Evolutionary conservation across 2,888 invertebrate species (phyloP), one percentile per base, ranked within the genome.

Genomic region (Cheilosia vernalis): DNA sequence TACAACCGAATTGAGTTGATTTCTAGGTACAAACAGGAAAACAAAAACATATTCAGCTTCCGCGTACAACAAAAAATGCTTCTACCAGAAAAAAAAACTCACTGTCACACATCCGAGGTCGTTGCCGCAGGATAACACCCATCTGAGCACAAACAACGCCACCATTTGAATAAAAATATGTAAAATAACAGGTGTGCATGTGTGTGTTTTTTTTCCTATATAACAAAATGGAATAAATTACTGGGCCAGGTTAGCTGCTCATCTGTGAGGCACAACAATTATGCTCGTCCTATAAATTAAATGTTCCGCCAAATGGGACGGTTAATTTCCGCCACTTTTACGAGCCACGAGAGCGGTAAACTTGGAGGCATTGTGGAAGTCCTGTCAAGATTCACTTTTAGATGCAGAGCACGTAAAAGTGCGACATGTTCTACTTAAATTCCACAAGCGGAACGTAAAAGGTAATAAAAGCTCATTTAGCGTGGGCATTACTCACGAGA

Each of bases 241-340:
- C 73, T 42, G 49, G 33, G 30, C 53, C 15, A 4, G 27, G 79
- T 47, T 19, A 2, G 27, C 74, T 47, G 64, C 67, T 74, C 79
- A 53, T 72, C 70, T 64, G 66, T 61, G 66, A 13, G 37, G 44
- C 66, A 42, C 15, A 61, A 67, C 81, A 85, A 85, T 85, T 85
- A 85, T 81, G 49, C 61, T 56, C 69, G 51, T 49, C 61, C 61
- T 42, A 81, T 85, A 85, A 85, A 81, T 85, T 81, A 81, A 81
- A 85, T 67, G 76, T 81, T 72, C 44, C 53, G 40, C 81, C 77
- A 81, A 85, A 85, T 85, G 76, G 81, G 85, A 49, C 72, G 85
- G 74, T 77, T 85, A 80, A 85, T 85, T 85, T 85, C 74, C 66
- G 66, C 42, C 49, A 85, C 85, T 67, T 85, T 85, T 85, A 81